These are phyloP conservation scores for Bombus breviceps DNA, from an alignment of 1,140 invertebrate genomes.

Conservation along the genomic window DNA sequence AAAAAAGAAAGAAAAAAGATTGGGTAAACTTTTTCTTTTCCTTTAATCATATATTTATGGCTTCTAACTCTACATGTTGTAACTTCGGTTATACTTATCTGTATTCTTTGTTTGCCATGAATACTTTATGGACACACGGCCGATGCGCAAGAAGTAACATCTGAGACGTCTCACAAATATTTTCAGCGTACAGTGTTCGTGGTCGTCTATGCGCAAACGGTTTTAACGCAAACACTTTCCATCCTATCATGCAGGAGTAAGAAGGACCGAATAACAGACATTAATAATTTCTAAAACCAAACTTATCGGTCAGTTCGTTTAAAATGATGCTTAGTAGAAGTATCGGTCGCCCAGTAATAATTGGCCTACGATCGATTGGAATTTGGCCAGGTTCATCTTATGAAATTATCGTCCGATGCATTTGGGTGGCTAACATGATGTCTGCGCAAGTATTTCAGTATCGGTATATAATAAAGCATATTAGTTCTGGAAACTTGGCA, in stretches of 20 bases:
- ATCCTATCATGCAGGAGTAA: not conserved
- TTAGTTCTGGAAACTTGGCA: constrained; percentile 4
- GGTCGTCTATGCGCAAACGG: not conserved
- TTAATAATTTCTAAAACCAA: not conserved
- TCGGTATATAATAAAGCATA: constrained; percentile 37
- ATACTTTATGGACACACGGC: constrained; percentile 13
- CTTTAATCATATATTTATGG: not conserved
- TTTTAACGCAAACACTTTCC: not conserved
- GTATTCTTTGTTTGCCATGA: not conserved
- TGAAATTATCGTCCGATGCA: constrained; percentile 3
- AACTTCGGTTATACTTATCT: constrained; percentile 13
- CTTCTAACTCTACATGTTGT: not conserved
- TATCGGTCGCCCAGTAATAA: constrained; percentile 23
- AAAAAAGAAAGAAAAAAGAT: not conserved
- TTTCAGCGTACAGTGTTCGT: not conserved
- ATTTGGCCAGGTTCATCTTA: constrained; percentile 45
- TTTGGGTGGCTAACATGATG: constrained; percentile 33
- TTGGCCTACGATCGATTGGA: constrained; percentile 47
- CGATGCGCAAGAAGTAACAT: not conserved
- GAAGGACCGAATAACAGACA: not conserved
- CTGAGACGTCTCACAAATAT: not conserved
- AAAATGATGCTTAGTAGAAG: constrained; percentile 19
- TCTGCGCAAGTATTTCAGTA: constrained; percentile 47
- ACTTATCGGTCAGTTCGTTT: not conserved
- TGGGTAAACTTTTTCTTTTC: constrained; percentile 2